Evolutionary conservation across 2,113 vertebrate species (phyloP).

Genomic region (Setophaga coronata): DNA sequence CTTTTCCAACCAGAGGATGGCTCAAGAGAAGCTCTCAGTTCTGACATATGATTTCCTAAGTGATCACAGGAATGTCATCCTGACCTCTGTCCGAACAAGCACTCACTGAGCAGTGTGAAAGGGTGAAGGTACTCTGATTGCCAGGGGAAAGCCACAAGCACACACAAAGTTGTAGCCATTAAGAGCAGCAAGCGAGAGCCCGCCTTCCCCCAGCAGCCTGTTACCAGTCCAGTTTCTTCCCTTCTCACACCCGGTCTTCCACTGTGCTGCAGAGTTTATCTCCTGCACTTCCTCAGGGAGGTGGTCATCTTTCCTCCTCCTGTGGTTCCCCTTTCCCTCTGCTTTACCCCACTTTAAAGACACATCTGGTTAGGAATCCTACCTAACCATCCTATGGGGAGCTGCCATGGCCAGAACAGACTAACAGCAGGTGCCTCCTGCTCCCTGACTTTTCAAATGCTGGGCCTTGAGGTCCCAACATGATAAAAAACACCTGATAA

Average conservation of each 20-base stretch:
- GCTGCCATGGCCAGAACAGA: not conserved
- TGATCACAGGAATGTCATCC: fast-evolving
- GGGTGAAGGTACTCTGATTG: not conserved
- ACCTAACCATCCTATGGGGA: not conserved
- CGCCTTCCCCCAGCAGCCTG: not conserved
- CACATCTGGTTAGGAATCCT: not conserved
- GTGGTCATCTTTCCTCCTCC: not conserved
- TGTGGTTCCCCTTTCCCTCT: not conserved
- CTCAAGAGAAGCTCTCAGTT: not conserved
- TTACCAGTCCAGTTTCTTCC: not conserved
- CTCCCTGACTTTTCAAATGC: not conserved
- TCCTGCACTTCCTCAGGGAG: not conserved
- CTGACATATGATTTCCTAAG: not conserved
- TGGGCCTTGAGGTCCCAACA: not conserved
- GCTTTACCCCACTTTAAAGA: not conserved
- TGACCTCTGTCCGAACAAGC: fast-evolving
- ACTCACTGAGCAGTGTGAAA: not conserved
- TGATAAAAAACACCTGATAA: not conserved
- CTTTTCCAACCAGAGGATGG: not conserved
- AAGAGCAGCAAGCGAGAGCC: not conserved
- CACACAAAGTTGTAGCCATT: fast-evolving
- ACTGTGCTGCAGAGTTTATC: not conserved
- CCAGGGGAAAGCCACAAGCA: not conserved
- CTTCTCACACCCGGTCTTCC: not conserved
- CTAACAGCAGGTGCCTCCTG: not conserved